Base-by-base conservation (phyloP, 2,797 vertebrate genomes). In the Enteromius fasciolatus region DNA sequence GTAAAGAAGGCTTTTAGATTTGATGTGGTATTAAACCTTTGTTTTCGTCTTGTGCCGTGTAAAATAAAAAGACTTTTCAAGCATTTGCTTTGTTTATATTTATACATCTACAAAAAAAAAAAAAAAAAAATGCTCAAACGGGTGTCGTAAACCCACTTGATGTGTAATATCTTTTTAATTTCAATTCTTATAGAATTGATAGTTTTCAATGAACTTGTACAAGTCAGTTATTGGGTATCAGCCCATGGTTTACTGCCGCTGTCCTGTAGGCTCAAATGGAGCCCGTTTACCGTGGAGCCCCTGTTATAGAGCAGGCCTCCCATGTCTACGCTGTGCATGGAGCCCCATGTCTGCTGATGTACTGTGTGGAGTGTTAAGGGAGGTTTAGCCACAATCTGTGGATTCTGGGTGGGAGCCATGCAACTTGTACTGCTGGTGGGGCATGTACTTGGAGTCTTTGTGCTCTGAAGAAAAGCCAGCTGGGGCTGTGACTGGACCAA, bases 281-380 rank as follows among this genome's bases (percentile, higher is more conserved):
- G 44, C n/a, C 33, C 33, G 1, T 68, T 82, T 31, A 70, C 52
- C 25, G 46, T 41, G 90, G 90, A 74, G 41, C 88, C 0, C 91
- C 91, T 50, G 86, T 80, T 88, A 84, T 89, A 92, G 85, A 89
- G 92, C 74, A 91, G 92, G 41, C 89, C 28, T 2, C 78, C 33
- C 0, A 92, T 87, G 7, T 90, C 36, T 44, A 64, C 80, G 1
- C 85, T 85, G 83, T 92, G 93, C 66, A 91, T 91, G 9, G 89
- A 85, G 76, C 87, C 92, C 90, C 93, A 94, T 12, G 91, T 84
- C 33, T 88, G 90, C 87, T 92, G 90, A 57, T 92, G 89, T 28
- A 80, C 79, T 14, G 76, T 59, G 44, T 81, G 77, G 89, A 84
- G 70, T 85, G 76, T 46, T 77, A 80, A 14, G 59, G 31, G 18